Base-by-base conservation (phyloP, 2,113 vertebrate genomes). In the Callipepla squamata region DNA sequence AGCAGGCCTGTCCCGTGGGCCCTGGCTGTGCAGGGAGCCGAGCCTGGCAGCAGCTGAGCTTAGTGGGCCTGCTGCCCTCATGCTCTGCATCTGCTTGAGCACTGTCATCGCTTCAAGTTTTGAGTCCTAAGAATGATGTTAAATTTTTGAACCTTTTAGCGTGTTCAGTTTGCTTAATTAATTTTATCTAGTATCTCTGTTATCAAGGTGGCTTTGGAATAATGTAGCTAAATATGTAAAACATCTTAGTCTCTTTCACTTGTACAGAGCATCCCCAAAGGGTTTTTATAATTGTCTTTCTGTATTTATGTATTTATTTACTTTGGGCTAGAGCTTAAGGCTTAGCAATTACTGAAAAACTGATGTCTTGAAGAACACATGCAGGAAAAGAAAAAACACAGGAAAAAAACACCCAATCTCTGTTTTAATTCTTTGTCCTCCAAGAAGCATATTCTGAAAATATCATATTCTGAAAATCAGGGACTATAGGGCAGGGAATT, bases 51-150 rank as follows among this genome's bases (percentile, higher is more conserved):
- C 53, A 58, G 14, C 55, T 58, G 32, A 17, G 62, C 11, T 65
- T 66, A 38, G 16, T 2, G 1, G 40, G n/a, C 4, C 26, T 13
- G 12, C 4, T 18, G 47, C 21, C 22, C 15, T 34, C 3, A 7
- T n/a, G 8, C 19, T 38, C 57, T 18, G 48, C 2, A 0, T 2
- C 23, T 25, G 0, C 34, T 55, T 11, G 5, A 12, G 45, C 30
- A 17, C 47, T 9, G 11, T 15, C 26, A 16, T 28, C 8, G 28
- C 14, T 0, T 1, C n/a, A 30, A 44, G 14, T 26, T 11, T 3
- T 7, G 3, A 40, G n/a, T 21, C 20, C 6, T 0, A 3, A 23
- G 30, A 7, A 28, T 14, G 23, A 6, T 8, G 15, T 11, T 19
- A 13, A 45, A 42, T 51, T n/a, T 28, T 17, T 13, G 50, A 11